Evolutionary conservation across 37 sponge, comb jelly and placozoan genomes (phyloP).

Genomic region (Dysidea cf. avara): DNA sequence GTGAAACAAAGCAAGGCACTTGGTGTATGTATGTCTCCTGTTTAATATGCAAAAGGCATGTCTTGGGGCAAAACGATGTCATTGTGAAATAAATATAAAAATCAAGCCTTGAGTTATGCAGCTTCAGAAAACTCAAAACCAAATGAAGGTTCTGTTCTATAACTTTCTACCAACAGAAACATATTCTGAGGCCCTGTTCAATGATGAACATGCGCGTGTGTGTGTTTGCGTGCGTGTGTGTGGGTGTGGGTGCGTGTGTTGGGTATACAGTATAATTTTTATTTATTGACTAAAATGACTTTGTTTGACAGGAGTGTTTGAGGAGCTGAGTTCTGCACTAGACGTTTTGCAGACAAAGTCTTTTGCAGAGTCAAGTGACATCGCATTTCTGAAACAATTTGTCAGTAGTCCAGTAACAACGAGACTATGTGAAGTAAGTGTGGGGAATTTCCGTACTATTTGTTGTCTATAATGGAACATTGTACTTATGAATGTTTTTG

Average conservation of each 20-base stretch:
- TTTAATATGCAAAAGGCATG: too few relatives aligned
- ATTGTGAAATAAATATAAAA: too few relatives aligned
- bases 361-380: constrained; percentile 42
- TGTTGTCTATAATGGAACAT: too few relatives aligned
- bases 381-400: constrained; percentile 35
- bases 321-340: constrained; percentile 23
- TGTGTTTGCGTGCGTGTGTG: constrained; percentile 20
- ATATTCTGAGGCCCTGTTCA: not conserved
- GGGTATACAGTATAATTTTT: not conserved
- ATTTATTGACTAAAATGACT: not conserved
- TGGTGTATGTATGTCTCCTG: too few relatives aligned
- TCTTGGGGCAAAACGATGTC: too few relatives aligned
- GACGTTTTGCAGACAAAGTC: constrained; percentile 22
- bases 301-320: constrained; percentile 14
- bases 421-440: constrained; percentile 45
- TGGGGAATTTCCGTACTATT: not conserved
- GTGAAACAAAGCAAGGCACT: too few relatives aligned
- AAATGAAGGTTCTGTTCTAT: too few relatives aligned
- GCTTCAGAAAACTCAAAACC: too few relatives aligned
- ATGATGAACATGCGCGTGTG: constrained; percentile 6
- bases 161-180: too few relatives aligned
- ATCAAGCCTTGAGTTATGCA: too few relatives aligned
- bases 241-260: constrained; percentile 28
- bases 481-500: too few relatives aligned
- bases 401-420: constrained; percentile 19